Conservation (phyloP, 1,140 invertebrate genomes). For the Hycleus cichorii region DNA sequence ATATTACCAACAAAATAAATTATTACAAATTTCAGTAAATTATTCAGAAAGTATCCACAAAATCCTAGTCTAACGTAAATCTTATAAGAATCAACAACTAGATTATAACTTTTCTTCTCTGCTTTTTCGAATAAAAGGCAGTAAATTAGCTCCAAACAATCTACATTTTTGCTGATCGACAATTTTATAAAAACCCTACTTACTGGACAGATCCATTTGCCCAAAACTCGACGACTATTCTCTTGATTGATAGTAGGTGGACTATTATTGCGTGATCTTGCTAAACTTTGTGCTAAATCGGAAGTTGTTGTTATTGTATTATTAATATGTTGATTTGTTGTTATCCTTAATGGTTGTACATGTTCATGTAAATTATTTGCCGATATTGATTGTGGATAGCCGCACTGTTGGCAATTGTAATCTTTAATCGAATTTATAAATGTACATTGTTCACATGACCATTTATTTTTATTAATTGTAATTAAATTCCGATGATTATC, state of each 20-base stretch:
- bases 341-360: conserved; percentile 53
- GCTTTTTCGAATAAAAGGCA: no score
- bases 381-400: conserved; percentile 38
- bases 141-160: no score
- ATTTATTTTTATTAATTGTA: conserved; percentile 48
- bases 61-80: no score
- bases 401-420: conserved; percentile 66
- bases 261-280: conserved; percentile 40
- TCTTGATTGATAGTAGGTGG: conserved; percentile 29
- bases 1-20: no score
- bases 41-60: no score
- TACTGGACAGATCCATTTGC: conserved; percentile 39
- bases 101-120: no score
- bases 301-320: conserved; percentile 25
- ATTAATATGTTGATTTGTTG: conserved; percentile 11
- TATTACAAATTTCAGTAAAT: no score
- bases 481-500: conserved; percentile 18
- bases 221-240: conserved; percentile 23
- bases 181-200: conserved; percentile 2
- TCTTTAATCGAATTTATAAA: conserved; percentile 71
- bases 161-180: no score
- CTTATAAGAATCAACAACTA: no score
- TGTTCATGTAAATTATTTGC: conserved; percentile 53
- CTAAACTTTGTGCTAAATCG: conserved; percentile 38
- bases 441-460: conserved; percentile 73